Conservation (phyloP, 2,113 vertebrate species). For the Petaurus breviceps region DNA sequence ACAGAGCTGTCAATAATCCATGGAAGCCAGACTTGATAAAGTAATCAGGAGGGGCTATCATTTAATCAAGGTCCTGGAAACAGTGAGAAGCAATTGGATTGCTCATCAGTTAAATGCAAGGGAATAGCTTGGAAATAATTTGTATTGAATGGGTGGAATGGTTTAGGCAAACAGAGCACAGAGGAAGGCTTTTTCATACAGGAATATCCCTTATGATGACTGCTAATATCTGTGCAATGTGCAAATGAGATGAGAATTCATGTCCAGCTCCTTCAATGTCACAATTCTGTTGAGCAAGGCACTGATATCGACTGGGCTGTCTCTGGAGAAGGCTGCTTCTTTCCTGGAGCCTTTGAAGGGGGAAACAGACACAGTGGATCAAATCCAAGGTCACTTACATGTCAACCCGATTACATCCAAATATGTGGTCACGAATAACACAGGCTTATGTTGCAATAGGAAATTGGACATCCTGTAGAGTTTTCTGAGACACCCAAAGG, state of each 20-base stretch:
- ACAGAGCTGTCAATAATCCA: slow-evolving; percentile 75
- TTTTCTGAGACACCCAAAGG: slow-evolving; percentile 33
- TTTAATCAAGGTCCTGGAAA: slow-evolving; percentile 75
- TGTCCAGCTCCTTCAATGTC: slow-evolving; percentile 25
- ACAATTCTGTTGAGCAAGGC: slow-evolving; percentile 56
- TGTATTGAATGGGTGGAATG: slow-evolving; percentile 49
- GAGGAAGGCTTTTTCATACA: slow-evolving; percentile 54
- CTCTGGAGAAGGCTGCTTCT: slow-evolving; percentile 43
- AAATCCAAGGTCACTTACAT: slow-evolving; percentile 34
- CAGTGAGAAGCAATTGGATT: slow-evolving; percentile 64
- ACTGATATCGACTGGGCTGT: slow-evolving; percentile 44
- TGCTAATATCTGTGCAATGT: slow-evolving; percentile 59
- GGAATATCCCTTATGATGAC: slow-evolving; percentile 8
- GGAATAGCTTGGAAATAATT: slow-evolving; percentile 61
- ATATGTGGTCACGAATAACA: slow-evolving; percentile 56
- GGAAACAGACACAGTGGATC: slow-evolving; percentile 9
- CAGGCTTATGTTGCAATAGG: slow-evolving; percentile 4
- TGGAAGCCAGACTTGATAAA: slow-evolving; percentile 72
- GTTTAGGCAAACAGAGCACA: slow-evolving; percentile 1
- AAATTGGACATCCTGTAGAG: slow-evolving; percentile 23
- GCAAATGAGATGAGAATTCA: slow-evolving; percentile 33
- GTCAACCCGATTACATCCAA: slow-evolving; percentile 43
- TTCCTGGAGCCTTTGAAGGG: slow-evolving; percentile 42
- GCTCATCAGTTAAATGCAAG: slow-evolving; percentile 61
- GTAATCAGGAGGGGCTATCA: slow-evolving; percentile 68